phyloP scores from a whole-genome alignment of 2,113 vertebrate genomes.

The Aptenodytes patagonicus region DNA sequence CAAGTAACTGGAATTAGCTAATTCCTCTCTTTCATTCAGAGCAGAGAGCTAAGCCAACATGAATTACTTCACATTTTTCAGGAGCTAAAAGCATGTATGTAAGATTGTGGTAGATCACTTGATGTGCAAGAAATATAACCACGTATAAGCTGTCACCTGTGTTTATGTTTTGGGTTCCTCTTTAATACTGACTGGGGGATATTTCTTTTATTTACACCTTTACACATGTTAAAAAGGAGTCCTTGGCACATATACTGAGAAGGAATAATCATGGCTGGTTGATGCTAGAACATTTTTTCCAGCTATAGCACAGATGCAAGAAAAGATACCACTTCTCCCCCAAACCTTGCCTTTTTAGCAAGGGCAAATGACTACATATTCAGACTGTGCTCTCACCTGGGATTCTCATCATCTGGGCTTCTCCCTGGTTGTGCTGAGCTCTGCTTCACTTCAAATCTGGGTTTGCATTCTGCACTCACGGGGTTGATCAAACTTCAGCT shows the following conservation, averaged over 20 bases:
- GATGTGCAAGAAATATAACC: neutral
- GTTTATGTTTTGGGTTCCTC: neutral
- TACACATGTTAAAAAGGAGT: neutral
- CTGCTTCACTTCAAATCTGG: neutral
- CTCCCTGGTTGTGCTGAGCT: neutral
- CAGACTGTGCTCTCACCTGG: neutral
- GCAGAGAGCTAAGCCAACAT: neutral
- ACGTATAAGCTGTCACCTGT: neutral
- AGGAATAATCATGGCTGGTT: neutral
- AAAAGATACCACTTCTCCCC: neutral
- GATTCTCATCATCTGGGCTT: neutral
- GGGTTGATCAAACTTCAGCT: neutral
- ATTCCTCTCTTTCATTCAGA: constrained; percentile 18
- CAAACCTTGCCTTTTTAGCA: neutral
- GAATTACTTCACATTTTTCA: neutral
- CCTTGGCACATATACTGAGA: neutral
- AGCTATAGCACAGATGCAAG: neutral
- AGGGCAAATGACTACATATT: neutral
- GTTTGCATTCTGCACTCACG: neutral
- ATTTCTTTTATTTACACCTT: neutral
- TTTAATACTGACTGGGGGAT: neutral
- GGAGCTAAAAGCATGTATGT: neutral
- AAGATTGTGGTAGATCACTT: neutral
- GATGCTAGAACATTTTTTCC: neutral
- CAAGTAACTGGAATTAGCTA: constrained; percentile 42